phyloP scores from a whole-genome alignment of 2,113 vertebrate genomes.

The Crotalus horridus region DNA sequence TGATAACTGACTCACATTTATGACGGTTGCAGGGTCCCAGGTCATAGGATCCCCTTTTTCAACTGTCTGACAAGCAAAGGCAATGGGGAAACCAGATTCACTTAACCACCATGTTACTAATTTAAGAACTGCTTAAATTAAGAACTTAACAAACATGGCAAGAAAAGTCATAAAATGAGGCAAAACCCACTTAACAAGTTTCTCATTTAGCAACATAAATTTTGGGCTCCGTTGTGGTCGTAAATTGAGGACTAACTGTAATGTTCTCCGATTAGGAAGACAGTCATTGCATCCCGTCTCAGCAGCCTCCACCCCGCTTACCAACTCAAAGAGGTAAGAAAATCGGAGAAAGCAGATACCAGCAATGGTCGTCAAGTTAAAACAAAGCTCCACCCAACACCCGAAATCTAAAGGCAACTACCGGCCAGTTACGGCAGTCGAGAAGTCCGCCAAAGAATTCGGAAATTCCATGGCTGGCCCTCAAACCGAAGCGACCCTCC shows the following conservation, averaged over 20 bases:
- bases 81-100: too few species aligned
- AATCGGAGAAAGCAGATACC: neutral
- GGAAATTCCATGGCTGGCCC: neutral
- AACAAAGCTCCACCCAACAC: neutral
- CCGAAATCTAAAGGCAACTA: neutral
- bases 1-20: too few species aligned
- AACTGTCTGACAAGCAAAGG: neutral
- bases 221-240: neutral
- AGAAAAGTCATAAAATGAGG: neutral
- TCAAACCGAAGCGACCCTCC: neutral
- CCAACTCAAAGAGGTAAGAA: neutral
- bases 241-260: neutral
- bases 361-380: neutral
- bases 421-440: neutral
- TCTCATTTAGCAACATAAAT: neutral
- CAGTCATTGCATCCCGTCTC: neutral
- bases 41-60: too few species aligned
- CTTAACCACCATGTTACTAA: too few species aligned
- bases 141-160: neutral
- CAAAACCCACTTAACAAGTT: neutral
- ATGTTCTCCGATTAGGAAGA: neutral
- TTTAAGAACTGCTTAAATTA: too few species aligned
- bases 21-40: too few species aligned
- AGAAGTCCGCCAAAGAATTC: too few species aligned
- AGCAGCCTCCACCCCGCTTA: too few species aligned